Conservation (phyloP, 2,113 vertebrate genomes). For the Elephantulus edwardii region DNA sequence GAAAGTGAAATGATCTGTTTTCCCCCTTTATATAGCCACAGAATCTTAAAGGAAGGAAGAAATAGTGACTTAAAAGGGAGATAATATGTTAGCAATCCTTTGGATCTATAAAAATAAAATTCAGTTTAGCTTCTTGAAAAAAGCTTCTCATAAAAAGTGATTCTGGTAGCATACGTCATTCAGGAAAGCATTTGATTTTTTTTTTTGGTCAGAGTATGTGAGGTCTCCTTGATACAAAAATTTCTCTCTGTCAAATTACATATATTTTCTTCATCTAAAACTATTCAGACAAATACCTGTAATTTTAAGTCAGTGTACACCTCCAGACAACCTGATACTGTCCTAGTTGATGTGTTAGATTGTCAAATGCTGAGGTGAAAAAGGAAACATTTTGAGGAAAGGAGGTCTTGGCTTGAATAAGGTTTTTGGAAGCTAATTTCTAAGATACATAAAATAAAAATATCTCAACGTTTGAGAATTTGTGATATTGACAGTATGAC, state of each 20-base stretch:
- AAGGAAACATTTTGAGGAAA: neutral
- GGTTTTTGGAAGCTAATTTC: neutral
- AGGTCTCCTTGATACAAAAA: neutral
- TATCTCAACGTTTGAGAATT: neutral
- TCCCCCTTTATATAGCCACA: neutral
- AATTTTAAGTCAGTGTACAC: neutral
- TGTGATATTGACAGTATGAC: neutral
- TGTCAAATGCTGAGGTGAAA: neutral
- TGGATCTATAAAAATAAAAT: neutral
- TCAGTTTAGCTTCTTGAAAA: neutral
- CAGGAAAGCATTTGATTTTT: neutral
- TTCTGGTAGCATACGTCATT: neutral
- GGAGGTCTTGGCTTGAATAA: neutral
- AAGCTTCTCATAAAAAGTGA: neutral
- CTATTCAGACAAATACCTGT: slow-evolving; percentile 34
- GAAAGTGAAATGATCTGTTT: neutral
- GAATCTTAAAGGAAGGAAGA: neutral
- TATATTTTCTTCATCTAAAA: slow-evolving; percentile 47
- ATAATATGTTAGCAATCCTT: neutral
- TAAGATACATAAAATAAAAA: neutral
- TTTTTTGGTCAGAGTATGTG: neutral
- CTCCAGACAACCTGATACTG: neutral
- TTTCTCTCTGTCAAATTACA: slow-evolving; percentile 18
- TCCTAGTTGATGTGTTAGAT: neutral
- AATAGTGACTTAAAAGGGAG: neutral